Evolutionary conservation across 1,140 invertebrate species (phyloP), one percentile per base, ranked within the genome.

Genomic region (Drosophila ironensis): DNA sequence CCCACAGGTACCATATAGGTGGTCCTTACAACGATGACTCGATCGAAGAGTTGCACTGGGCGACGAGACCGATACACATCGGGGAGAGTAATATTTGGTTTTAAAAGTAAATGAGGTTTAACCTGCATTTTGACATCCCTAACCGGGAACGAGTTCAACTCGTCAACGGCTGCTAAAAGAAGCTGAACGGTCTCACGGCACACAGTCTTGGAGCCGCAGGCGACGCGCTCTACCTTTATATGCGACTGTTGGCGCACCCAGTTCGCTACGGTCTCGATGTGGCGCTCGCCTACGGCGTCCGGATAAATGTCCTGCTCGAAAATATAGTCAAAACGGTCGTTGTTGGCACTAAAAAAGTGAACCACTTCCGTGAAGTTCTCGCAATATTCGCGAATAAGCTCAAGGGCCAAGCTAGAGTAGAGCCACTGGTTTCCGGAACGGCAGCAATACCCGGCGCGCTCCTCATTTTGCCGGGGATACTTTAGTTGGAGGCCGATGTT

Each of bases 401-500:
- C 90, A 0, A 97, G 73, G 8, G 95, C 93, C 72, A 95, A 94
- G n/a, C 91, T 72, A 1, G 97, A 97, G 87, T 98, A 98, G 4
- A 93, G 88, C 97, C 97, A 98, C 16, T 92, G 89, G 63, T 92
- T 92, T 9, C 93, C 92, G 0, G 92, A 87, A 82, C 94, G 95
- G 44, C 92, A 94, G 0, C 97, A 97, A 87, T 95, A 98, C 6
- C 97, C 97, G 19, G 94, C 92, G 0, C 97, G 92, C 90, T 95
- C 91, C 86, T 92, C 92, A 70, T 93, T 93, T 87, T 92, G 51
- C 1, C 89, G 96, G 45, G 95, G 96, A 74, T 95, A 97, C 89
- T 99, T 99, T 1, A 99, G 91, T 90, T 98, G 97, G 7, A 99
- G 91, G 0, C 98, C 98, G 20, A 99, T 93, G 87, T 99, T 98